Evolutionary conservation across 1,140 invertebrate species (phyloP), one percentile per base, ranked within the genome.

Genomic region (Neodiprion virginianus): DNA sequence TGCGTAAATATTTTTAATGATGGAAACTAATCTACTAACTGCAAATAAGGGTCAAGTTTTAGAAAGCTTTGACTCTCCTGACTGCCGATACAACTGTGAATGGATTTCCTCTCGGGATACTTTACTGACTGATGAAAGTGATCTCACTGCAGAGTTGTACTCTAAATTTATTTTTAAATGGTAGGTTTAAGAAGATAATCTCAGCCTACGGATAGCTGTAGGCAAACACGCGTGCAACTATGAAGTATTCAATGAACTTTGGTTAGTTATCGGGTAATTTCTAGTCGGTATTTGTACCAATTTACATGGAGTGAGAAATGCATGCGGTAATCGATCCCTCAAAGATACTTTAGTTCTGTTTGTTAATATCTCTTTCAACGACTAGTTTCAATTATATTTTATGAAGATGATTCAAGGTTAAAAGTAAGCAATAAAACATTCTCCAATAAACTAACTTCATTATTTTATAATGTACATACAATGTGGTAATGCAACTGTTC

Each of bases 361-460:
- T 5, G 5, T 40, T 40, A 40, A 40, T 40, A 40, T 40, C 28
- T 40, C 1, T 40, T 40, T 40, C 28, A 40, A 40, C 28, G 28
- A 40, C 28, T 40, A 40, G 2, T 40, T 40, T 40, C 28, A 61
- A 8, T 61, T 61, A 12, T 61, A 61, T 1, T 12, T 61, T 11
- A 61, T 61, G 7, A 61, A 11, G 8, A 61, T 61, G 1, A 61
- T 40, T 40, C 28, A 40, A 40, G 28, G 28, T 40, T n/a, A 61
- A 61, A 14, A 61, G 11, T 14, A 61, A 61, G 53, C 53, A 61
- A 61, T 61, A 61, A 61, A 61, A 61, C 53, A 5, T 61, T 61
- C 53, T 61, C n/a, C 8, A 17, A 61, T 61, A 61, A 61, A 61
- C 53, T 61, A 61, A 61, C 53, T 61, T 61, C 53, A 61, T 61